These are phyloP conservation scores for Pristionchus arcanus DNA, from an alignment of 2,888 invertebrate genomes.

Conservation along the genomic window DNA sequence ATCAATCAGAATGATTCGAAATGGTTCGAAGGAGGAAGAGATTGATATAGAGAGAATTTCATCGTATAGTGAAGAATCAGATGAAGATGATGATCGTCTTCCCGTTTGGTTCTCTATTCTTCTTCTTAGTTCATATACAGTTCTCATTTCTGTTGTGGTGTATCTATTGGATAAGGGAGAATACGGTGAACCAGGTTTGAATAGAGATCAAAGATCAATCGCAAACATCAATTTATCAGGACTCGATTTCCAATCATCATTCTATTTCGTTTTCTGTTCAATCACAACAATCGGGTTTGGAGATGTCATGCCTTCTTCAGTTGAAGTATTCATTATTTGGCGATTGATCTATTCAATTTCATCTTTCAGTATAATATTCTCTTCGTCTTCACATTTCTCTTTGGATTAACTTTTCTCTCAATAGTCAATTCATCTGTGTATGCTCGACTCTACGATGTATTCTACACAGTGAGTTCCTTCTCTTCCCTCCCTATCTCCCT, in stretches of 20 bases:
- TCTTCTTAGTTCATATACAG: neutral
- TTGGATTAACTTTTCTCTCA: conserved; percentile 69
- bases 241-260: conserved; percentile 60
- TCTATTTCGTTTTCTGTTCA: conserved; percentile 71
- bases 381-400: conserved; percentile 65
- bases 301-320: conserved; percentile 72
- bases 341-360: neutral
- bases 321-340: conserved; percentile 60
- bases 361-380: conserved; percentile 68
- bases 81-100: conserved; percentile 27
- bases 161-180: conserved; percentile 51
- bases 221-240: conserved; percentile 7
- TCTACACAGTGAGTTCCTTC: conserved; percentile 56
- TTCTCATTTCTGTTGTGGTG: neutral
- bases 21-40: neutral
- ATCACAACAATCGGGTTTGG: conserved; percentile 72
- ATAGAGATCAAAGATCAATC: neutral
- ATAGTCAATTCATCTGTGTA: conserved; percentile 72
- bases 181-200: conserved; percentile 24
- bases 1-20: neutral
- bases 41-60: neutral
- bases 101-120: conserved; percentile 35
- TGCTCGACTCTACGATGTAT: conserved; percentile 66
- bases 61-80: conserved; percentile 16
- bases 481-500: neutral